These are phyloP conservation scores for Mesocricetus auratus DNA, from an alignment of 2,113 vertebrate species.

Conservation along the genomic window DNA sequence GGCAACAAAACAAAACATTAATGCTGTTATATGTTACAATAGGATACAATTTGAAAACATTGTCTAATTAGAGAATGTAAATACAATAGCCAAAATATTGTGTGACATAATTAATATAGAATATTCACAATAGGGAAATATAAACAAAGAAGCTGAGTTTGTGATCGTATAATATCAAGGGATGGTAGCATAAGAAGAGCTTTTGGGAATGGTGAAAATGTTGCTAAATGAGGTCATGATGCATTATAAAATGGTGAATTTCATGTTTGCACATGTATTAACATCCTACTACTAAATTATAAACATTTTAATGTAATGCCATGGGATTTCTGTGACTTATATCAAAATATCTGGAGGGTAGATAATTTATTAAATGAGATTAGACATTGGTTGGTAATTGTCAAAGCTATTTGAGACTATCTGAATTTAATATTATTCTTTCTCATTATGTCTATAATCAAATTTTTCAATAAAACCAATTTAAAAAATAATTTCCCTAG, in stretches of 20 bases:
- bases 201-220: not conserved
- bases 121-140: not conserved
- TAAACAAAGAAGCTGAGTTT: not conserved
- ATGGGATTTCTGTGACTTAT: not conserved
- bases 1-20: not conserved
- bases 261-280: not conserved
- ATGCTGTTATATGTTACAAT: not conserved
- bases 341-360: not conserved
- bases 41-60: not conserved
- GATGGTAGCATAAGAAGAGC: too few relatives aligned
- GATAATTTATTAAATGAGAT: not conserved
- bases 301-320: not conserved
- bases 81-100: not conserved
- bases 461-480: slow-evolving; percentile 19
- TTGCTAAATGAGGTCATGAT: not conserved
- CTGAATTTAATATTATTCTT: not conserved
- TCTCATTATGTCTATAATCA: not conserved
- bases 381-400: not conserved
- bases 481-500: slow-evolving; percentile 2
- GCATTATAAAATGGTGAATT: not conserved
- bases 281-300: not conserved
- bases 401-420: not conserved
- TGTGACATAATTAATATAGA: not conserved
- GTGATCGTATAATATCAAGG: not conserved
- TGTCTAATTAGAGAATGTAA: not conserved